These are phyloP conservation scores for Druon quercuslanigerum DNA, from an alignment of 1,140 invertebrate species.

Conservation along the genomic window DNA sequence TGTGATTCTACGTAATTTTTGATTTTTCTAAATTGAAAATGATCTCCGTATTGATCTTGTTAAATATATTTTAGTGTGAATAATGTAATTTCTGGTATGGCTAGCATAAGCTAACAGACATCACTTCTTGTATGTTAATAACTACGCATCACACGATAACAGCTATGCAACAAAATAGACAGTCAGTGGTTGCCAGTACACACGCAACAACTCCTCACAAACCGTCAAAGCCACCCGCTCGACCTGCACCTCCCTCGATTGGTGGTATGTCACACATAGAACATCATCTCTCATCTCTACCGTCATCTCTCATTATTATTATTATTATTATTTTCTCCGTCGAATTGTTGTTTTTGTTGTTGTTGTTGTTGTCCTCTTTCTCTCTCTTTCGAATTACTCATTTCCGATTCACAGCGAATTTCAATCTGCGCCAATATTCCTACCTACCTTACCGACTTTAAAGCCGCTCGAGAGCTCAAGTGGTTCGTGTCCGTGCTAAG, in stretches of 20 bases:
- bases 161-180: slow-evolving; percentile 73
- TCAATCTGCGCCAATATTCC: not conserved
- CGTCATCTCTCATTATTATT: slow-evolving; percentile 30
- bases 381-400: not conserved
- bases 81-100: not conserved
- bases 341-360: slow-evolving; percentile 43
- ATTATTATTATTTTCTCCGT: slow-evolving; percentile 26
- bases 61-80: too few species aligned
- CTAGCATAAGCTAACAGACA: slow-evolving; percentile 34
- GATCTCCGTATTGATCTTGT: too few species aligned
- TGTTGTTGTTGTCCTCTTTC: too few species aligned
- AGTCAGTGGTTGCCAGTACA: slow-evolving; percentile 70
- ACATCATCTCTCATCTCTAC: slow-evolving; percentile 6
- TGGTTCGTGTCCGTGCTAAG: too few species aligned
- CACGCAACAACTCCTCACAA: slow-evolving; percentile 68
- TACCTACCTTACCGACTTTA: too few species aligned
- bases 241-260: slow-evolving; percentile 73
- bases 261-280: slow-evolving; percentile 70
- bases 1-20: too few species aligned
- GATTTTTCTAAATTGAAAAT: too few species aligned
- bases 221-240: slow-evolving; percentile 73
- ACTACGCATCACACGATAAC: slow-evolving; percentile 63
- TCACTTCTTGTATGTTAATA: slow-evolving; percentile 53
- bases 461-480: too few species aligned
- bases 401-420: not conserved